Evolutionary conservation across 2,113 vertebrate species (phyloP), one percentile per base, ranked within the genome.

Genomic region (Epinephelus fuscoguttatus): DNA sequence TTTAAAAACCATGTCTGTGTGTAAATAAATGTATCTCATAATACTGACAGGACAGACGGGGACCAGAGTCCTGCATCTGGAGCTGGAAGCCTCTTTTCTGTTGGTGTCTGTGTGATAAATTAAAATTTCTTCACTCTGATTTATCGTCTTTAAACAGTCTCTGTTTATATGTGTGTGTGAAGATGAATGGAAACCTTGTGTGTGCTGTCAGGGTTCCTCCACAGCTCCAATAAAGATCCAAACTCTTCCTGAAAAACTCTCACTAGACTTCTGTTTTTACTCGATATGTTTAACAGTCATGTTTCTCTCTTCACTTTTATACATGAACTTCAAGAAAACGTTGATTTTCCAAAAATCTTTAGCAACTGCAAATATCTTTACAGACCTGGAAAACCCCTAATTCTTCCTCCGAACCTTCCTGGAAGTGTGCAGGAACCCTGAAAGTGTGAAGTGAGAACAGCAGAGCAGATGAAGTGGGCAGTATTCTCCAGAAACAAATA

Each of bases 61-160:
- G 42, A 45, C 42, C 2, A 1, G 15, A 21, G 19, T 63, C 73
- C 73, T 23, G 61, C 57, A 5, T 49, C 82, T 60, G 66, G 45
- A 77, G 64, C 81, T 82, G 86, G 84, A 89, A 87, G 82, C 82
- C 80, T 80, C 11, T 25, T 42, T 78, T 87, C 83, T 81, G 62
- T 69, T 64, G 67, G 69, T 60, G 40, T 81, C 78, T 13, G 59
- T 37, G 60, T 80, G 71, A 85, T 67, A 70, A 75, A 82, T 61
- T 76, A 68, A 19, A 21, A 45, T 60, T 18, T 61, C 53, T 76
- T 55, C 42, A 23, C 66, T 82, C 75, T 79, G 77, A 77, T 84
- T 70, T 67, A 30, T 83, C 30, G 6, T 80, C 63, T 79, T 62
- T 63, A 74, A 85, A 85, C 83, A 76, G 82, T 85, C 82, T 79